These are phyloP conservation scores for Eristalis pertinax DNA, from an alignment of 2,888 invertebrate species.

Conservation along the genomic window DNA sequence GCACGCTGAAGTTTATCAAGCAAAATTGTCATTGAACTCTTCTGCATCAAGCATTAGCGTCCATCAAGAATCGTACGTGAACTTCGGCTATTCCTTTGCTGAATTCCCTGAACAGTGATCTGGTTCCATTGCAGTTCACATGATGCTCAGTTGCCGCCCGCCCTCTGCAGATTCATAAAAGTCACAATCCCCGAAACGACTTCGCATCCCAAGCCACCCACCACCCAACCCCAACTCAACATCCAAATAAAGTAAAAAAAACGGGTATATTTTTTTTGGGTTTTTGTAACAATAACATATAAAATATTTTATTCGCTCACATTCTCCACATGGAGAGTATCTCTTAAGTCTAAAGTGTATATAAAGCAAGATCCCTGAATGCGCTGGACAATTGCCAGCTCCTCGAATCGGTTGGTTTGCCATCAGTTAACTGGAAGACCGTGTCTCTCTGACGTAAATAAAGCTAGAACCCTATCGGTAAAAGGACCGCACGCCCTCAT, in stretches of 20 bases:
- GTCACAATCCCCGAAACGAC: too few species aligned
- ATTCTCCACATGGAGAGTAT: neutral
- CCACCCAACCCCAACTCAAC: neutral
- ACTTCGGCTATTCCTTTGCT: too few species aligned
- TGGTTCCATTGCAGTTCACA: too few species aligned
- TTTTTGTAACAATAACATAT: neutral
- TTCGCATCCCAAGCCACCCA: too few species aligned
- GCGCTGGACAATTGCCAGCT: neutral
- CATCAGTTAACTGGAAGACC: constrained; percentile 60
- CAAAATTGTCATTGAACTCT: too few species aligned
- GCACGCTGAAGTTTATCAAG: too few species aligned
- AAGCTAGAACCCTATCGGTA: constrained; percentile 51
- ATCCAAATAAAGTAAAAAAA: neutral
- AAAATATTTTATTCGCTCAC: neutral
- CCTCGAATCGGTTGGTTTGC: neutral
- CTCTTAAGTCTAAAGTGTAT: neutral
- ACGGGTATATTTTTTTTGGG: neutral
- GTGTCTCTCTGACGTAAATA: constrained; percentile 48
- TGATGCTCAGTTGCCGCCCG: too few species aligned
- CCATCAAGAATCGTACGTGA: too few species aligned
- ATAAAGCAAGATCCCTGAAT: constrained; percentile 41
- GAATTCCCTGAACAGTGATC: too few species aligned
- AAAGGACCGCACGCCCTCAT: constrained; percentile 20
- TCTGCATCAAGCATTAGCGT: too few species aligned
- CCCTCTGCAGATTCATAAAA: too few species aligned